These are phyloP conservation scores for Zoroaster sp. DNA, from an alignment of 53 echinoderm and acorn worm species.

Conservation along the genomic window DNA sequence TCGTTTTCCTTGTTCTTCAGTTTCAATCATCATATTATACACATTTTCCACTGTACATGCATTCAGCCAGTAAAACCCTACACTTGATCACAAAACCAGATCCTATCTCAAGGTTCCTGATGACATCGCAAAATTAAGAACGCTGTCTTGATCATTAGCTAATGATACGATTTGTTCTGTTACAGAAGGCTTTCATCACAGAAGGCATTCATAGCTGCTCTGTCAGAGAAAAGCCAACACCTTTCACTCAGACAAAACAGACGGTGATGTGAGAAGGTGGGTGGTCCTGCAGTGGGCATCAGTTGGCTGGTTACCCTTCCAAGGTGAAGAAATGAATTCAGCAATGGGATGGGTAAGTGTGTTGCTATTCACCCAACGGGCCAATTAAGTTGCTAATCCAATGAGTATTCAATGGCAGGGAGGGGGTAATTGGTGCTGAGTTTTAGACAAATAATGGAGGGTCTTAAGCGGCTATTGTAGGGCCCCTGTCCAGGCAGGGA, in stretches of 20 bases:
- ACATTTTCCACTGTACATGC: no score
- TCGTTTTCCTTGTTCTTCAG: no score
- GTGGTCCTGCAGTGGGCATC: conserved; percentile 3
- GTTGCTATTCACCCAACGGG: not conserved
- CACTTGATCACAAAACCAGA: not conserved
- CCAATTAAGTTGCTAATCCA: conserved; percentile 38
- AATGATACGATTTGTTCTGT: no score
- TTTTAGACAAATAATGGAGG: conserved; percentile 6
- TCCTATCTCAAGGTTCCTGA: not conserved
- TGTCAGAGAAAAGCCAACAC: not conserved
- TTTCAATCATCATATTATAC: no score
- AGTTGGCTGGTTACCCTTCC: not conserved
- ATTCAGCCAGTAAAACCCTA: no score
- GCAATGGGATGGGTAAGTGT: conserved; percentile 1
- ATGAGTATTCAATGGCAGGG: conserved; percentile 3
- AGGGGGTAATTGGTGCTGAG: not conserved
- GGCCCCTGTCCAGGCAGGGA: not conserved
- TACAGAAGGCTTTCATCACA: no score
- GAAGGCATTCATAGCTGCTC: not conserved
- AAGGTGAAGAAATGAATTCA: not conserved
- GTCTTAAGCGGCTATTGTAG: not conserved
- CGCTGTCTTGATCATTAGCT: not conserved
- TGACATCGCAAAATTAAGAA: not conserved
- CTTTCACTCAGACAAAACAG: not conserved
- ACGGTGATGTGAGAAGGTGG: not conserved